These are phyloP conservation scores for Burhinus bistriatus DNA, from an alignment of 2,113 vertebrate species.

Conservation along the genomic window DNA sequence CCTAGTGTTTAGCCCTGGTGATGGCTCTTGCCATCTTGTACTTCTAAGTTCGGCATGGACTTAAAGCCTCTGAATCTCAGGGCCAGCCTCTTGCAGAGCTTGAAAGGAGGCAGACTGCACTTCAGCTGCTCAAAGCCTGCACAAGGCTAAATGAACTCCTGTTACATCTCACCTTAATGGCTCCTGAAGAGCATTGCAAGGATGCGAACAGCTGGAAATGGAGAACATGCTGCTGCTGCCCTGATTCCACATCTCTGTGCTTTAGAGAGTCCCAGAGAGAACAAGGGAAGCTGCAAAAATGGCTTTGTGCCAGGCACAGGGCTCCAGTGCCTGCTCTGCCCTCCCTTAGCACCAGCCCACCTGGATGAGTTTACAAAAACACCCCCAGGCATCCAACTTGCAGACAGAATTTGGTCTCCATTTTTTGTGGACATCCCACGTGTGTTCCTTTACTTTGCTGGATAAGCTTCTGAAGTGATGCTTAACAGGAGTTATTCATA, in stretches of 20 bases:
- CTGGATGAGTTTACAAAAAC: not conserved
- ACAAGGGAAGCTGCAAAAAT: not conserved
- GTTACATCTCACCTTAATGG: not conserved
- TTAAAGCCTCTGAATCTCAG: not conserved
- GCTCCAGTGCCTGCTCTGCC: not conserved
- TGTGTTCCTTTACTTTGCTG: not conserved
- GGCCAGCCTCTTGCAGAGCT: not conserved
- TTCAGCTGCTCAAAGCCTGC: not conserved
- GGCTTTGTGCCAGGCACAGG: not conserved
- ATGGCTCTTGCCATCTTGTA: not conserved
- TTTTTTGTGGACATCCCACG: not conserved
- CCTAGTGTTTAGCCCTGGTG: not conserved
- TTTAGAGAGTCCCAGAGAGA: not conserved
- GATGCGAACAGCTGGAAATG: not conserved
- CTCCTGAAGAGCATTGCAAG: not conserved
- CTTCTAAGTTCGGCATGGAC: accelerated
- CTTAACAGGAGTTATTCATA: conserved; percentile 7
- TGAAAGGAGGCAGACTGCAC: not conserved
- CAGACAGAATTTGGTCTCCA: not conserved
- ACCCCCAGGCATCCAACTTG: not conserved
- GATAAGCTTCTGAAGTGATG: not conserved
- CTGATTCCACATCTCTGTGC: not conserved
- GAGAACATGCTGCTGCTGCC: not conserved
- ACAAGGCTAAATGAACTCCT: not conserved
- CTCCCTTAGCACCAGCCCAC: not conserved